Conservation (phyloP, 2,797 vertebrate genomes). For the Lagodon rhomboides region DNA sequence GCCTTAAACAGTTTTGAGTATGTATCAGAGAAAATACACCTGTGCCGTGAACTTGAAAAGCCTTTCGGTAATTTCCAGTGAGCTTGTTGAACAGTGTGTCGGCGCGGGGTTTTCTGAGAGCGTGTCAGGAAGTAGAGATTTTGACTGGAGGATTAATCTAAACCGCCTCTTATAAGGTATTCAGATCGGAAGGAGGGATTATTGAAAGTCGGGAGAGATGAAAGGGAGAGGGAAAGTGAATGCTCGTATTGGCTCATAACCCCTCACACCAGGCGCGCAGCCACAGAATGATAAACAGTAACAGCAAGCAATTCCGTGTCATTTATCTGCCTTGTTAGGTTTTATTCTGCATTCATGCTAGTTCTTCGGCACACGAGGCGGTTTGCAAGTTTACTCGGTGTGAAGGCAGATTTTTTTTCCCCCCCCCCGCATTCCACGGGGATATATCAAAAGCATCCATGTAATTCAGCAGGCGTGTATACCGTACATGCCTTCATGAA, state of each 20-base stretch:
- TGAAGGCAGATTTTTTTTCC: conserved; percentile 12
- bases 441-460: conserved; percentile 27
- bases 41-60: conserved; percentile 50
- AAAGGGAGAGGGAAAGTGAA: conserved; percentile 61
- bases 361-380: conserved; percentile 19
- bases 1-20: conserved; percentile 44
- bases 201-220: conserved; percentile 70
- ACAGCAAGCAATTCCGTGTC: conserved; percentile 54
- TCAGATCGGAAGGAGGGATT: conserved; percentile 71
- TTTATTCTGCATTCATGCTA: conserved; percentile 51
- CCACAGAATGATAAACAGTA: conserved; percentile 54
- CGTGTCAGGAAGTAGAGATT: conserved; percentile 64
- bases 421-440: conserved; percentile 13
- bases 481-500: conserved; percentile 1
- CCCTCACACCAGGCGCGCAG: conserved; percentile 45
- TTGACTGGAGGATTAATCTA: conserved; percentile 68
- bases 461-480: conserved; percentile 33
- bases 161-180: conserved; percentile 64
- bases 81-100: conserved; percentile 51
- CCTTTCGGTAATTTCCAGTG: conserved; percentile 33
- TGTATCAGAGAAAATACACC: conserved; percentile 51
- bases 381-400: conserved; percentile 27
- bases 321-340: conserved; percentile 63
- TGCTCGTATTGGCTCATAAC: conserved; percentile 61
- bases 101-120: conserved; percentile 35